Evolutionary conservation across 2,797 vertebrate species (phyloP).

Genomic region (Clarias laeviceps): DNA sequence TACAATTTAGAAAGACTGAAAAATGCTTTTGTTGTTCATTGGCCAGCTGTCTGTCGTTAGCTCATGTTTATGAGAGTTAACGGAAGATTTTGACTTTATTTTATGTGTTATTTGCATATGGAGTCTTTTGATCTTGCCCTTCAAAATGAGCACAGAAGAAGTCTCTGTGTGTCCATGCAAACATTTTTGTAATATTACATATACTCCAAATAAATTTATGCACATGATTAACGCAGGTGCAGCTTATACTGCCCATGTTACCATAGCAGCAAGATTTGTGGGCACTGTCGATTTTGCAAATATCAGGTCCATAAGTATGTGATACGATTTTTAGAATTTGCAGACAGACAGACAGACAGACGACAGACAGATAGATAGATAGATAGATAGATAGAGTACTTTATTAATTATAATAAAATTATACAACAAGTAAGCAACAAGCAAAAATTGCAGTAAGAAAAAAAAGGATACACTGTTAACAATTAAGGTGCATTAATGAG

Average conservation of each 20-base stretch:
- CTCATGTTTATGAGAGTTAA: not conserved
- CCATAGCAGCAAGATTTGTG: not conserved
- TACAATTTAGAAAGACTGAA: not conserved
- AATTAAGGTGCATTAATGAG: too few species aligned
- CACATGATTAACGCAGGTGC: not conserved
- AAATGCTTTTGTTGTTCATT: slow-evolving; percentile 19
- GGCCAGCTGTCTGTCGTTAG: slow-evolving; percentile 2
- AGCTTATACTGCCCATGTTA: not conserved
- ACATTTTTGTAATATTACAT: slow-evolving; percentile 10
- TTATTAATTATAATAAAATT: too few species aligned
- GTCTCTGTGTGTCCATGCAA: not conserved
- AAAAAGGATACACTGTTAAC: too few species aligned
- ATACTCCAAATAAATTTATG: not conserved
- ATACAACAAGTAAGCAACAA: too few species aligned
- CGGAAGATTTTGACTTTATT: slow-evolving; percentile 21
- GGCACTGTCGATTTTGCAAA: not conserved
- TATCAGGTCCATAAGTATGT: too few species aligned
- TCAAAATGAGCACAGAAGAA: not conserved
- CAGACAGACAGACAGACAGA: too few species aligned
- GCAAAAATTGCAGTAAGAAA: too few species aligned
- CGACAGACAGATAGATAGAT: too few species aligned
- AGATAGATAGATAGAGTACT: too few species aligned
- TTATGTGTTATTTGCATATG: not conserved
- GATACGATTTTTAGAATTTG: too few species aligned
- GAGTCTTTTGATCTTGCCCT: slow-evolving; percentile 7